Conservation (phyloP, 2,797 vertebrate genomes). For the Poecile montanus region DNA sequence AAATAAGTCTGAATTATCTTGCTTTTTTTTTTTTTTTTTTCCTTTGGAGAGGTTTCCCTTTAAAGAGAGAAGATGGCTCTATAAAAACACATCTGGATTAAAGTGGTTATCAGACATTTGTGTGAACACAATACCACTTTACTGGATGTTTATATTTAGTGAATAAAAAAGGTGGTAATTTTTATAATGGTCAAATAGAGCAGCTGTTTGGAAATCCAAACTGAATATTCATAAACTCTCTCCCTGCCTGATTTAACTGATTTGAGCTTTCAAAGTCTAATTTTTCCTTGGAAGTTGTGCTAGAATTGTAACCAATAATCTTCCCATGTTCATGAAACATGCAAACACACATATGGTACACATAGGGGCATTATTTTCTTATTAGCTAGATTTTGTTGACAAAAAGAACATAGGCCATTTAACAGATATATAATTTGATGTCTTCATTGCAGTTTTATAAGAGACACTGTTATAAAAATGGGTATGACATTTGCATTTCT, state of each 20-base stretch:
- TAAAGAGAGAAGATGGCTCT: neutral
- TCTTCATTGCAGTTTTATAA: conserved; percentile 72
- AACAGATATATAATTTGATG: conserved; percentile 57
- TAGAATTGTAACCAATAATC: conserved; percentile 28
- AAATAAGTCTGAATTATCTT: neutral
- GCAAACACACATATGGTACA: neutral
- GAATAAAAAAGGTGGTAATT: conserved; percentile 4
- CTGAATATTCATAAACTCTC: conserved; percentile 33
- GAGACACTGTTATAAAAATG: conserved; percentile 67
- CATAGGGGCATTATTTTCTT: neutral
- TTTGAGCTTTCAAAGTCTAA: conserved; percentile 36
- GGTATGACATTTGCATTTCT: conserved; percentile 77
- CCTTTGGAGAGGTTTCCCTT: neutral
- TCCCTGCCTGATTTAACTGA: conserved; percentile 34
- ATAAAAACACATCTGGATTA: neutral
- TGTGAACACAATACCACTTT: neutral
- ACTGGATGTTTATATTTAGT: neutral
- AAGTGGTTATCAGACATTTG: neutral
- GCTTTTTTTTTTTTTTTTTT: neutral
- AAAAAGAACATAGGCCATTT: conserved; percentile 52
- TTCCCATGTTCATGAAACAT: neutral
- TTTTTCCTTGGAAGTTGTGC: neutral
- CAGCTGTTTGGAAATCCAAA: conserved; percentile 35
- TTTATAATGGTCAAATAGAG: conserved; percentile 21
- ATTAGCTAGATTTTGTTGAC: conserved; percentile 26